phyloP scores from a whole-genome alignment of 2,888 invertebrate genomes.

The Tenthredo amoena region DNA sequence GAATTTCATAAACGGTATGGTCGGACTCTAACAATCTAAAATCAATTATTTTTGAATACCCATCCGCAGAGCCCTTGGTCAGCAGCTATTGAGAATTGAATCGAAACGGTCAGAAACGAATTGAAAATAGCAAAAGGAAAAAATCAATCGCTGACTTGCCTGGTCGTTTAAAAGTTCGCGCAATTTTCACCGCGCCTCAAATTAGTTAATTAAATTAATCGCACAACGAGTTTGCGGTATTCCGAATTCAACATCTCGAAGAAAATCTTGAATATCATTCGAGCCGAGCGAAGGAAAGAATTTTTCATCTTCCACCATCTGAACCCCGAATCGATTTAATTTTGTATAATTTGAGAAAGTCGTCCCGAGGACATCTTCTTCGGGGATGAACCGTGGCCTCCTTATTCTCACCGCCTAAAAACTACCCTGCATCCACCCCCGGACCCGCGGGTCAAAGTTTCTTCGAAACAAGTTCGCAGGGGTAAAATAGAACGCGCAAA shows the following conservation, averaged over 20 bases:
- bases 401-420: background rate
- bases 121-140: background rate
- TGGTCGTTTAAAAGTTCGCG: background rate
- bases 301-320: background rate
- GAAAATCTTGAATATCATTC: background rate
- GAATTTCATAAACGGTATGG: background rate
- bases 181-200: background rate
- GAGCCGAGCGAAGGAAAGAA: background rate
- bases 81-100: background rate
- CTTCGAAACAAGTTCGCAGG: slow-evolving; percentile 6
- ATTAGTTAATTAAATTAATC: background rate
- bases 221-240: background rate
- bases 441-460: background rate
- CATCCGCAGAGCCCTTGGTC: background rate
- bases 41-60: background rate
- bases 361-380: slow-evolving; percentile 7
- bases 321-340: background rate
- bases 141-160: background rate
- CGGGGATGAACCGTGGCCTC: background rate
- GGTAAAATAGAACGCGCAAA: background rate
- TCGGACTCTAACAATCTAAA: background rate
- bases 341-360: slow-evolving; percentile 16
- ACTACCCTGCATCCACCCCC: background rate
- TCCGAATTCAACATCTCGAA: background rate
- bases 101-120: background rate